Evolutionary conservation across 1,140 invertebrate genomes (phyloP), one percentile per base, ranked within the genome.

Genomic region (Diorhabda elongata): DNA sequence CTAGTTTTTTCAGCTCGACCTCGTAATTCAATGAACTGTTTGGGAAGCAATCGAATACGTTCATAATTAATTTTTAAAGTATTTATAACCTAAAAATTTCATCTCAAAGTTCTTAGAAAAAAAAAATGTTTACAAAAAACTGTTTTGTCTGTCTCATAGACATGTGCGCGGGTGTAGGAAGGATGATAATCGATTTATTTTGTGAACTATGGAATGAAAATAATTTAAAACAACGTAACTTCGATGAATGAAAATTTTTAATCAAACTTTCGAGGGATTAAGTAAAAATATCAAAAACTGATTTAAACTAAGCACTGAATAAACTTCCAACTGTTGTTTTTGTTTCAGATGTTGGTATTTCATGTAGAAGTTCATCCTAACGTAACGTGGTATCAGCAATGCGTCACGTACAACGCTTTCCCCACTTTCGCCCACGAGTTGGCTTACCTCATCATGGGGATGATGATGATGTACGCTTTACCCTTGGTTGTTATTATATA

Each of bases 401-500:
- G 94, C 79, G 88, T 95, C 61, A 90, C 91, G 1, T 91, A 89
- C 76, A 87, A 92, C 73, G 85, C 87, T 6, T 89, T 93, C 74
- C 84, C 87, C 26, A 87, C 86, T 3, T 81, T 85, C 45, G 81
- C 83, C 0, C 87, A 91, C 69, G 90, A 94, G 80, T 77, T 93
- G 58, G 84, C 86, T 1, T 96, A 96, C 80, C 87, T 87, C 64
- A 80, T 93, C 1, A 88, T 92, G 60, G 91, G 90, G 56, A 93
- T 94, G 89, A 75, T 89, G 3, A 87, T 91, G 74, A 94, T 96
- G 90, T 97, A 97, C 81, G 88, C 88, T 44, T 83, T 94, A 3
- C 95, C 95, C 0, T 83, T 97, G 45, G 78, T 89, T 44, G 89
- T 94, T 59, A 96, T 97, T 66, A 88, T 95, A 59, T 93, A 90